Evolutionary conservation across 2,113 vertebrate species (phyloP).

Genomic region (Entelurus aequoreus): DNA sequence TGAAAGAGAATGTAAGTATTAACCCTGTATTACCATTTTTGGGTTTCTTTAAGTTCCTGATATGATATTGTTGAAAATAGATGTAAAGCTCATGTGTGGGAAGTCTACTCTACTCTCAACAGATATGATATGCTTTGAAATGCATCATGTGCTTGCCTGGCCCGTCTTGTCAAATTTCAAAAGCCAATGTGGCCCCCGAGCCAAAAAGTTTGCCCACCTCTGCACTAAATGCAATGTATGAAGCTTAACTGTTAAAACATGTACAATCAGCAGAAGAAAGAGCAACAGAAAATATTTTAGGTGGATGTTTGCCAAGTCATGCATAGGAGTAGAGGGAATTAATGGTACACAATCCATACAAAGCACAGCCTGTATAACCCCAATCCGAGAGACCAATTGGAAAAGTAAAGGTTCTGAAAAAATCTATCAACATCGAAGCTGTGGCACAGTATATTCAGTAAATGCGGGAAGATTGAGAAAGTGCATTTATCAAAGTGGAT

Average conservation of each 20-base stretch:
- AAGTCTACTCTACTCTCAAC: no score
- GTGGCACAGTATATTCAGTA: constrained; percentile 35
- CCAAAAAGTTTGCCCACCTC: no score
- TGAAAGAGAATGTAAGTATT: no score
- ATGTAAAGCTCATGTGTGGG: no score
- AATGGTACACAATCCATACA: constrained; percentile 51
- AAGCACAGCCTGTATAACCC: constrained; percentile 40
- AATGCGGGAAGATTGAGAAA: constrained; percentile 29
- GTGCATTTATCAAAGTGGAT: constrained; percentile 36
- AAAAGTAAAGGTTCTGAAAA: constrained; percentile 41
- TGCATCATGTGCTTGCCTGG: no score
- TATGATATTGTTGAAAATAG: no score
- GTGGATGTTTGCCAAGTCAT: constrained; percentile 49
- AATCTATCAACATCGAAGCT: constrained; percentile 39
- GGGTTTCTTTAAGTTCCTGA: no score
- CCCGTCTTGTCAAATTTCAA: no score
- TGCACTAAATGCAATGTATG: not conserved
- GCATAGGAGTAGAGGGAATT: constrained; percentile 35
- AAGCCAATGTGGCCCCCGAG: no score
- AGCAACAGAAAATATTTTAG: constrained; percentile 34
- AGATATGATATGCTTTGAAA: no score
- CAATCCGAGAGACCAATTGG: constrained; percentile 59
- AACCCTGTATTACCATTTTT: no score
- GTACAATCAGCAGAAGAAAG: constrained; percentile 32
- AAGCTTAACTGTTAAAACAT: constrained; percentile 33